Evolutionary conservation across 2,797 vertebrate genomes (phyloP), one percentile per base, ranked within the genome.

Genomic region (Channa striata): DNA sequence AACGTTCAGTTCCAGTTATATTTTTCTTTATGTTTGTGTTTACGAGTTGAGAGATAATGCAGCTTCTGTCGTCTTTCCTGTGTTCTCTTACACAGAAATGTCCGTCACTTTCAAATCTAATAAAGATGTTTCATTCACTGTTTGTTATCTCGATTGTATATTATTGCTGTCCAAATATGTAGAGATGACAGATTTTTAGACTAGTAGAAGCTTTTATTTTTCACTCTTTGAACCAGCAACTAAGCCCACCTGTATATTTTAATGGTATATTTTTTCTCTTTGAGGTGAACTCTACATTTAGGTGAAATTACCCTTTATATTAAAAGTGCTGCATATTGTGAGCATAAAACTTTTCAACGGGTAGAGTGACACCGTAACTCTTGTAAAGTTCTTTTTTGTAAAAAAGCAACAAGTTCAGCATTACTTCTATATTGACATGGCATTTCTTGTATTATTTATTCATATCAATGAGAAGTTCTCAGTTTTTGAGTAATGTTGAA

Each of bases 401-500:
- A 85, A 69, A 80, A 90, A 89, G 64, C 72, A 87, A 89, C 83
- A 68, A 77, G 78, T 92, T 92, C 90, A 92, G 83, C 93, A 88
- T 84, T 93, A 93, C 91, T 93, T 93, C 72, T 92, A 90, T 88
- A 88, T 71, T 86, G 83, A 88, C 88, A 74, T 91, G 91, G 87
- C 90, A 89, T 92, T 93, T 93, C 94, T 94, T 96, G 94, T 95
- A 92, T 94, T 96, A 93, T 95, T 95, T 96, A 95, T 95, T 96
- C 93, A 88, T 90, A 91, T 87, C 82, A 76, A 92, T 73, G 83
- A 92, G 87, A 87, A 82, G 75, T 89, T 92, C 81, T 92, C 84
- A 72, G 90, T 93, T 81, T 89, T 86, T 90, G 71, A 72, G 77
- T 80, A 85, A 88, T 85, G 82, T 88, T 83, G 74, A 90, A 87